These are phyloP conservation scores for Lasioglossum leucozonium DNA, from an alignment of 2,888 invertebrate genomes.

Conservation along the genomic window DNA sequence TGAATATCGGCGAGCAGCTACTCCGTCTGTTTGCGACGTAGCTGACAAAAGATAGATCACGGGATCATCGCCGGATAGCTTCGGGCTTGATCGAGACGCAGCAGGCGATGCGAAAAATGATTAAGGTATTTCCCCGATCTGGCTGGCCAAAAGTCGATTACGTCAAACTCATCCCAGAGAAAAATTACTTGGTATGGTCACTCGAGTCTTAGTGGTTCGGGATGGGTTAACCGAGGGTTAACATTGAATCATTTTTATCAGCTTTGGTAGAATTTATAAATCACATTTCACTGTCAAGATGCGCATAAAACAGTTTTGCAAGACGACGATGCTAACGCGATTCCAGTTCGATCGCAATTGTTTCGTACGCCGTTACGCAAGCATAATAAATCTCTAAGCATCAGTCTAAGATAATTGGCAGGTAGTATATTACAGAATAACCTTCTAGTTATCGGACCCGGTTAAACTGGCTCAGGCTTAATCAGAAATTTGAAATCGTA, in stretches of 20 bases:
- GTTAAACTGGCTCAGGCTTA: not conserved
- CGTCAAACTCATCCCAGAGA: not conserved
- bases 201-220: too few species aligned
- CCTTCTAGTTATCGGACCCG: not conserved
- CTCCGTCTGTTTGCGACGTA: not conserved
- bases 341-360: constrained; percentile 25
- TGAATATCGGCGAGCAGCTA: not conserved
- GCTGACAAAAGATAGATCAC: not conserved
- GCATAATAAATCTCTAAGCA: not conserved
- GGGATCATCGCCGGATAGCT: not conserved
- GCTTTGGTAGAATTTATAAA: not conserved
- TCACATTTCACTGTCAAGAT: not conserved
- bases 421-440: constrained; percentile 8
- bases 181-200: not conserved
- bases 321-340: not conserved
- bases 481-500: constrained; percentile 9
- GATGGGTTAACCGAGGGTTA: too few species aligned
- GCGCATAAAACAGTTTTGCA: not conserved
- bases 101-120: not conserved
- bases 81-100: not conserved
- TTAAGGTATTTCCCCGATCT: not conserved
- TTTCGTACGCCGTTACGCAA: not conserved
- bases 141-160: not conserved
- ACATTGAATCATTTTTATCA: too few species aligned
- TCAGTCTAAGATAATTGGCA: constrained; percentile 13